Evolutionary conservation across 37 sponge, comb jelly and placozoan species (phyloP), one percentile per base, ranked within the genome.

Genomic region (Amphimedon queenslandica): DNA sequence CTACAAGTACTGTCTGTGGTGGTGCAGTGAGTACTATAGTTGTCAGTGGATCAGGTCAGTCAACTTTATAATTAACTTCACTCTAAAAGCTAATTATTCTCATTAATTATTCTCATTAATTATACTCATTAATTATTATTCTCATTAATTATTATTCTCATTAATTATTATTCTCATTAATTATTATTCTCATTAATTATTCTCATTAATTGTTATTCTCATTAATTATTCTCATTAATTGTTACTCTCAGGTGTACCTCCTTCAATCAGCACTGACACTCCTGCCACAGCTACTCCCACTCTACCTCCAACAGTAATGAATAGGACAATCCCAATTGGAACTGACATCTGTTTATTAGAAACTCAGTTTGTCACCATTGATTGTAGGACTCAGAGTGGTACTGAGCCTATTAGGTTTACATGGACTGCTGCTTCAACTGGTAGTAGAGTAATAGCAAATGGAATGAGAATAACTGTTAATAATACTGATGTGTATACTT

Each of bases 401-500:
- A 47, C 53, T 47, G 53, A 47, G 13, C 53, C 53, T 47, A 47
- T 47, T 18, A 47, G 13, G 8, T 47, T 47, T 13, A 47, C 13
- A 18, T 47, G 53, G 53, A 47, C 53, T 13, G 13, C 13, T 18
- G 53, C 8, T 13, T 13, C 53, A 47, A 13, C 8, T 47, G 13
- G 13, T 13, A n/a, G n/a, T n/a, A n/a, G n/a, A n/a, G n/a, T n/a
- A n/a, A n/a, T n/a, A n/a, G n/a, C n/a, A n/a, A n/a, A n/a, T n/a
- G n/a, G n/a, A n/a, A n/a, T n/a, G n/a, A 47, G 51, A 47, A 18
- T 47, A 13, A 60, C 61, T 60, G 21, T 60, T 60, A 60, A 6
- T n/a, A n/a, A n/a, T 25, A 60, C 61, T 60, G 61, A n/a, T 60
- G 27, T n/a, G 5, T 60, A 60, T 25, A 60, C 8, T 60, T 60